Base-by-base conservation (phyloP, 2,888 invertebrate species). In the Trissonchulus sp. region DNA sequence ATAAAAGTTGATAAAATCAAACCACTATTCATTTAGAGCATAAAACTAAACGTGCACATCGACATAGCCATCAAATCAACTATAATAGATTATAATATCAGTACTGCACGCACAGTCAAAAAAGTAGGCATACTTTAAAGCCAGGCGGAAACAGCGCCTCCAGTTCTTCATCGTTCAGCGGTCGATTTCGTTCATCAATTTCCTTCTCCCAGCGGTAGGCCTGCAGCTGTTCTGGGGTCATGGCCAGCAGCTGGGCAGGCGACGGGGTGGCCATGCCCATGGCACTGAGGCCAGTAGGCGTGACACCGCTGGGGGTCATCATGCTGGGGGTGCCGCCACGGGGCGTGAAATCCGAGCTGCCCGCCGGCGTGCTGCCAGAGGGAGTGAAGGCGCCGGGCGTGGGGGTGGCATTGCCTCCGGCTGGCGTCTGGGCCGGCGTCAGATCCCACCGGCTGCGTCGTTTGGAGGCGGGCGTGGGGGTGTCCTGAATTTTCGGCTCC, bases 241-340 rank as follows among this genome's bases (percentile, higher is more conserved):
- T 99, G 23, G 95, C 80, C 78, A 96, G 92, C 77, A 97, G 88
- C 82, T 97, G 96, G 30, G 94, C 88, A 0, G 98, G 96, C 0
- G 96, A 94, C 0, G 99, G 99, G 0, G 99, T 99, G 1, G 95
- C 94, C 91, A 99, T 92, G 0, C 91, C 94, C 97, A 98, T 98
- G 0, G 99, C 99, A 85, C 96, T 96, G 1, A 91, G 89, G 84
- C 79, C 87, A 33, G 85, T 85, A 1, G 88, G 88, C 0, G 88
- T 88, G 0, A 85, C 80, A 23, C 86, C 86, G 72, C 85, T 85
- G 1, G 86, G 86, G 8, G 86, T 86, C 84, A 86, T 82, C 76
- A 83, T 82, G 18, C 83, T 81, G 0, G 86, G 86, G 15, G 87
- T 85, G 3, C 83, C 74, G 30, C 82, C 79, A 36, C 83, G 81